Evolutionary conservation across 2,113 vertebrate genomes (phyloP).

Genomic region (Ondatra zibethicus): DNA sequence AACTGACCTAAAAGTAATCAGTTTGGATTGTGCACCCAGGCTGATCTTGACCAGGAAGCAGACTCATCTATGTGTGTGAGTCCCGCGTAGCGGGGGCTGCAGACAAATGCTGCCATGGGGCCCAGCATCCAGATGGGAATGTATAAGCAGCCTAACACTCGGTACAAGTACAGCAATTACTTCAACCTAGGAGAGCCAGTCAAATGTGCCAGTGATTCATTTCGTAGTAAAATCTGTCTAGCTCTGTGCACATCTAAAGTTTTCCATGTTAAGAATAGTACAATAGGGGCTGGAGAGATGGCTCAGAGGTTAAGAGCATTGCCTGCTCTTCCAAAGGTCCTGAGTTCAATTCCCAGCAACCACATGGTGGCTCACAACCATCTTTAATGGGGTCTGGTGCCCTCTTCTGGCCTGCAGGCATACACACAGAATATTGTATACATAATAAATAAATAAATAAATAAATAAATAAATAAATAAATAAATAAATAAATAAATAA

Average conservation of each 20-base stretch:
- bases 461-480: too few relatives aligned
- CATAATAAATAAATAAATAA: too few relatives aligned
- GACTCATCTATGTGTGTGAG: background rate
- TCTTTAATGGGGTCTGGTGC: too few relatives aligned
- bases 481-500: too few relatives aligned
- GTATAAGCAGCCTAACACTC: background rate
- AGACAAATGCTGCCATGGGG: background rate
- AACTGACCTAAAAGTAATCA: constrained; percentile 38
- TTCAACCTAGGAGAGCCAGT: background rate
- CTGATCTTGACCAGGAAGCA: background rate
- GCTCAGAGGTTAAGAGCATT: too few relatives aligned
- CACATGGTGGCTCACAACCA: too few relatives aligned
- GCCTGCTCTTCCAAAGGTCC: too few relatives aligned
- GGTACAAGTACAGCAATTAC: background rate
- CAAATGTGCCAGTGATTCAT: background rate
- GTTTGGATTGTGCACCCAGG: background rate
- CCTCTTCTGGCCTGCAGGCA: too few relatives aligned
- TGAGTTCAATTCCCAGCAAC: too few relatives aligned
- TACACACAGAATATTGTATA: too few relatives aligned
- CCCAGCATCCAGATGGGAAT: constrained; percentile 17
- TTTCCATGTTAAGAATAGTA: constrained; percentile 11
- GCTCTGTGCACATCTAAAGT: background rate
- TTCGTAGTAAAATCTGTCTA: background rate
- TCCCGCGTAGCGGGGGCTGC: background rate
- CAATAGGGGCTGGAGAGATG: too few relatives aligned